Conservation (phyloP, 2,888 invertebrate species). For the Diplazon laetatorius region DNA sequence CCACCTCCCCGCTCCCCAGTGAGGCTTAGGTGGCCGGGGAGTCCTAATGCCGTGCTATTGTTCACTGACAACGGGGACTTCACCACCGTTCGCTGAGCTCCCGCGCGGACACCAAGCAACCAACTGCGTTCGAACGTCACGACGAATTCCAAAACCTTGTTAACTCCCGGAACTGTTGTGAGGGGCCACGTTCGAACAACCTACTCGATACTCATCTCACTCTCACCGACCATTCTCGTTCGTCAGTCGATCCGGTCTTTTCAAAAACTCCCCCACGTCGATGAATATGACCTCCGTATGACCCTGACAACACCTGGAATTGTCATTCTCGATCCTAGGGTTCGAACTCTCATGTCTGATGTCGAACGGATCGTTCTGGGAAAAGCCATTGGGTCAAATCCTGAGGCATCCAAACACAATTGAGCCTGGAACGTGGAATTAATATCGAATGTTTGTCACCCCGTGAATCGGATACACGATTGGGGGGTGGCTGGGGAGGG, state of each 20-base stretch:
- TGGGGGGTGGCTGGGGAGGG: not conserved
- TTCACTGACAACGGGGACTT: slow-evolving; percentile 72
- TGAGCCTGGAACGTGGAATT: not conserved
- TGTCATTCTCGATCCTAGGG: slow-evolving; percentile 57
- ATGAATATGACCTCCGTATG: slow-evolving; percentile 11
- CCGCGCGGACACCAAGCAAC: slow-evolving; percentile 17
- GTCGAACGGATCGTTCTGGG: slow-evolving; percentile 47
- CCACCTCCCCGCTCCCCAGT: no score
- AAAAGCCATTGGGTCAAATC: slow-evolving; percentile 45
- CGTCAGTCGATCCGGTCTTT: slow-evolving; percentile 6
- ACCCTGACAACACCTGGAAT: slow-evolving; percentile 42
- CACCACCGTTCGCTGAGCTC: slow-evolving; percentile 64
- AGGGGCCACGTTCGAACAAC: slow-evolving; percentile 74
- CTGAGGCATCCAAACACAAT: slow-evolving; percentile 28
- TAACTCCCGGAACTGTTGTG: slow-evolving; percentile 81
- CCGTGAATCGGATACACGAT: not conserved
- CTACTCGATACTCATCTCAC: not conserved
- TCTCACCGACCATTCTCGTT: slow-evolving; percentile 12
- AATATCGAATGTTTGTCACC: slow-evolving; percentile 16
- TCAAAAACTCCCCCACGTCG: not conserved
- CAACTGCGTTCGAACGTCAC: slow-evolving; percentile 50
- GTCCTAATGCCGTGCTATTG: slow-evolving; percentile 79
- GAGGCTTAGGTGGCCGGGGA: slow-evolving; percentile 71
- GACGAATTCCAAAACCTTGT: slow-evolving; percentile 78
- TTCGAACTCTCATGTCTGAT: slow-evolving; percentile 29